phyloP scores from a whole-genome alignment of 2,113 vertebrate genomes.

The Sander vitreus region DNA sequence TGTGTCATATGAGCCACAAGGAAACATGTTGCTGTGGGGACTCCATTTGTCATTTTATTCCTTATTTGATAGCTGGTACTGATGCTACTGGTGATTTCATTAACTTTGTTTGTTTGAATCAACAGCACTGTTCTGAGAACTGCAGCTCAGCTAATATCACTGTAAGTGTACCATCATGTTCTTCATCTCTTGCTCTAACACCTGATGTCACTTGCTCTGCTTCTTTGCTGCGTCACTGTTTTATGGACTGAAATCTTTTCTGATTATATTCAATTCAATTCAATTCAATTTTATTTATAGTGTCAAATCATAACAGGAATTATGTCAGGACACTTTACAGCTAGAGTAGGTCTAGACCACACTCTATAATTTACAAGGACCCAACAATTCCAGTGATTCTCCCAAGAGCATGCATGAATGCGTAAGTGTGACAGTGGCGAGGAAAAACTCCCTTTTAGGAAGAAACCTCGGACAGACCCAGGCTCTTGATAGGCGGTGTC shows the following conservation, averaged over 20 bases:
- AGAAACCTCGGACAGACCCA: no score
- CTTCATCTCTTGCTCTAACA: not conserved
- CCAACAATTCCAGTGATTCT: no score
- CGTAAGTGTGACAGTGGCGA: no score
- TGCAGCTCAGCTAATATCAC: not conserved
- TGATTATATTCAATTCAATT: no score
- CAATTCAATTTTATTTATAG: no score
- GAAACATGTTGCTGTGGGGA: not conserved
- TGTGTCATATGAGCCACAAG: not conserved
- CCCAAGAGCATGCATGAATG: no score
- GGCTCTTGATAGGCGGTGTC: no score
- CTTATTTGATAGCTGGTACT: not conserved
- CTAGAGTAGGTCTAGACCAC: no score
- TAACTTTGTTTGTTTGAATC: slow-evolving; percentile 8
- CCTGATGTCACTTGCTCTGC: not conserved
- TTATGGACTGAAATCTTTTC: not conserved
- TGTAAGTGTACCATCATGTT: slow-evolving; percentile 44
- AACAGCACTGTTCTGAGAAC: not conserved
- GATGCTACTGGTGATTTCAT: not conserved
- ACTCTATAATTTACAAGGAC: no score
- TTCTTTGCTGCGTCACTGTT: not conserved
- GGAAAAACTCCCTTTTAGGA: no score
- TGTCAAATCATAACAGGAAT: no score
- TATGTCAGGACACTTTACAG: no score
- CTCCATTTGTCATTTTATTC: not conserved